Conservation (phyloP, 1,140 invertebrate species). For the Drosophila dunni region DNA sequence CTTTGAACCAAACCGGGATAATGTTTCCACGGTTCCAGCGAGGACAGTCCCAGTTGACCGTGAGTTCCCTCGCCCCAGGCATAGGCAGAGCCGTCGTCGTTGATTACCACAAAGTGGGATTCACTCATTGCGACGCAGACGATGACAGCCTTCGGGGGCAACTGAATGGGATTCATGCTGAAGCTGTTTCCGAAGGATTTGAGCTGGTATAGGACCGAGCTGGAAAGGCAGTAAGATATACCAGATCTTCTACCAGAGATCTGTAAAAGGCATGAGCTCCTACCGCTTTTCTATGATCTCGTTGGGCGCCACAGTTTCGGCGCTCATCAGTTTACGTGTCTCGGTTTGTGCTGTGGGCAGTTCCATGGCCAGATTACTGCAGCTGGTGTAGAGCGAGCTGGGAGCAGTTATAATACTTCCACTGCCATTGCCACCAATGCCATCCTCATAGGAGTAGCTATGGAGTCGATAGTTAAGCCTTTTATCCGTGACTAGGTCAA, state of each 20-base stretch:
- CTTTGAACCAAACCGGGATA: conserved; percentile 87
- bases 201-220: conserved; percentile 87
- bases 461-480: background rate
- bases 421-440: conserved; percentile 40
- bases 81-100: conserved; percentile 88
- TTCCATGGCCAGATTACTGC: conserved; percentile 66
- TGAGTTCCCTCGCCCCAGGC: conserved; percentile 89
- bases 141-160: conserved; percentile 86
- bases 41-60: conserved; percentile 90
- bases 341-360: conserved; percentile 73
- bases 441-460: conserved; percentile 76
- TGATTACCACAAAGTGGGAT: conserved; percentile 90
- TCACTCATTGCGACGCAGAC: conserved; percentile 87
- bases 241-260: too few species aligned
- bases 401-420: conserved; percentile 31
- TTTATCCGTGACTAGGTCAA: background rate
- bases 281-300: conserved; percentile 74
- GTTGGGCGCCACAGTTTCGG: conserved; percentile 72
- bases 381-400: conserved; percentile 35
- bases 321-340: conserved; percentile 77
- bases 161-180: conserved; percentile 86
- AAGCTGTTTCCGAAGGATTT: conserved; percentile 86
- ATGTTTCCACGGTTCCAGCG: conserved; percentile 85
- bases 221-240: background rate
- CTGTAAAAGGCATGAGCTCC: background rate